A percentile compares a stretch with the other conserved stretches of the same genome.
Evolutionary conservation across 1,140 invertebrate species (phyloP).

Genomic region (Phthorimaea operculella): DNA sequence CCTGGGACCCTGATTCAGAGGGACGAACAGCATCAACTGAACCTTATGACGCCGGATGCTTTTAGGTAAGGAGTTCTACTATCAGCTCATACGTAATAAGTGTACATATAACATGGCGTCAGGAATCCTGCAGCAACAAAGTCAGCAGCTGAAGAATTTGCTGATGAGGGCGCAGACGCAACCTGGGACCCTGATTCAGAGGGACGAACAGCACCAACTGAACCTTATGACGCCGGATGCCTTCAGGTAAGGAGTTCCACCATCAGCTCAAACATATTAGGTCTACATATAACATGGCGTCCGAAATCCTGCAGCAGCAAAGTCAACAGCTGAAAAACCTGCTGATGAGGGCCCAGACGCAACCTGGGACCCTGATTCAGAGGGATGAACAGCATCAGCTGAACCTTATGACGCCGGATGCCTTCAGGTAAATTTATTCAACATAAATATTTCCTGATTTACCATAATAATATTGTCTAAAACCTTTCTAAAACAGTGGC

Average conservation of each 20-base stretch:
- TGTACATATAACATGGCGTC: constrained; percentile 30
- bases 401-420: constrained; percentile 87
- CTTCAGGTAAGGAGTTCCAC: too few relatives aligned
- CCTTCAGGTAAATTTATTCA: too few relatives aligned
- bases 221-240: constrained; percentile 87
- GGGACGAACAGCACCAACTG: constrained; percentile 17
- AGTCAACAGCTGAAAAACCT: constrained; percentile 66
- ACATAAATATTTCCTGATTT: too few relatives aligned
- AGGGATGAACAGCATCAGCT: constrained; percentile 19
- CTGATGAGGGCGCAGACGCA: constrained; percentile 17
- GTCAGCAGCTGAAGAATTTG: constrained; percentile 63
- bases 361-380: constrained; percentile 26
- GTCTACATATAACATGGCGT: too few relatives aligned
- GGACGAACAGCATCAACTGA: constrained; percentile 38
- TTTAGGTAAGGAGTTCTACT: too few relatives aligned
- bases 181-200: constrained; percentile 40
- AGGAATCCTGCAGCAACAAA: constrained; percentile 64
- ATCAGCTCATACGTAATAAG: too few relatives aligned
- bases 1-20: constrained; percentile 40
- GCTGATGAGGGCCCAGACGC: constrained; percentile 17
- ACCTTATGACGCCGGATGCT: constrained; percentile 85
- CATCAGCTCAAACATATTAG: too few relatives aligned
- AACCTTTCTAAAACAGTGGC: too few relatives aligned
- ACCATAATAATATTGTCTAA: too few relatives aligned
- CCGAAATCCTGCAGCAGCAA: too few relatives aligned